Conservation (phyloP, 2,888 invertebrate species). For the Polylopha cassiicola region DNA sequence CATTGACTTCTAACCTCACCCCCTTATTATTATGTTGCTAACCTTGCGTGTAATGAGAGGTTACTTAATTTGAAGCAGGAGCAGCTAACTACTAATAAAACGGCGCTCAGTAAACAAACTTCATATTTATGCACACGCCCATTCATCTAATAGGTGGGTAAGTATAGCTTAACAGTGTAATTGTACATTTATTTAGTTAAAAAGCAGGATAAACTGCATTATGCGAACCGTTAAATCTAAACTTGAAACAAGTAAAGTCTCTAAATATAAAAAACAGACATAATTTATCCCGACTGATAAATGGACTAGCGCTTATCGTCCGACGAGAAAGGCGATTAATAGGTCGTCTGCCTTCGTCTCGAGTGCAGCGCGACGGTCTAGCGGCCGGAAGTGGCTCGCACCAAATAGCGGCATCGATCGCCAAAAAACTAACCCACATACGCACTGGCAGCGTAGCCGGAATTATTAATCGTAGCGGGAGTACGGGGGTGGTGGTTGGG, state of each 20-base stretch:
- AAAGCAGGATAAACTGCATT: too few species aligned
- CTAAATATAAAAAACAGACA: too few species aligned
- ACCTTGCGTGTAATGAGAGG: constrained; percentile 11
- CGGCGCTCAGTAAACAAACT: too few species aligned
- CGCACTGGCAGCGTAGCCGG: constrained; percentile 76
- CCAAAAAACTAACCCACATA: constrained; percentile 77
- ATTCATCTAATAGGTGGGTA: too few species aligned
- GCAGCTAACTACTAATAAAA: too few species aligned
- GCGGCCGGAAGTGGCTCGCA: constrained; percentile 62
- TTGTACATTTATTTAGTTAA: too few species aligned
- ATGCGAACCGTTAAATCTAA: too few species aligned
- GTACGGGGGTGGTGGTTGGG: constrained; percentile 50
- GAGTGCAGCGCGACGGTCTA: constrained; percentile 55
- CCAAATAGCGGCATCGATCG: constrained; percentile 74
- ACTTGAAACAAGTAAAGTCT: too few species aligned
- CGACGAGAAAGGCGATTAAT: constrained; percentile 51
- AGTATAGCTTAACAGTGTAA: too few species aligned
- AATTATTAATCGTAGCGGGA: constrained; percentile 73
- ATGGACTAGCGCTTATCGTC: constrained; percentile 28
- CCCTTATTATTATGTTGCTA: constrained; percentile 34
- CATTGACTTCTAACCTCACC: constrained; percentile 44
- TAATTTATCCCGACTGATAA: constrained; percentile 2
- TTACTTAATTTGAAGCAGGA: background rate
- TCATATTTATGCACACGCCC: too few species aligned
- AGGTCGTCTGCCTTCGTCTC: constrained; percentile 56